Evolutionary conservation across 2,888 invertebrate species (phyloP), one percentile per base, ranked within the genome.

Genomic region (Kuschelorhynchus macadamiae): DNA sequence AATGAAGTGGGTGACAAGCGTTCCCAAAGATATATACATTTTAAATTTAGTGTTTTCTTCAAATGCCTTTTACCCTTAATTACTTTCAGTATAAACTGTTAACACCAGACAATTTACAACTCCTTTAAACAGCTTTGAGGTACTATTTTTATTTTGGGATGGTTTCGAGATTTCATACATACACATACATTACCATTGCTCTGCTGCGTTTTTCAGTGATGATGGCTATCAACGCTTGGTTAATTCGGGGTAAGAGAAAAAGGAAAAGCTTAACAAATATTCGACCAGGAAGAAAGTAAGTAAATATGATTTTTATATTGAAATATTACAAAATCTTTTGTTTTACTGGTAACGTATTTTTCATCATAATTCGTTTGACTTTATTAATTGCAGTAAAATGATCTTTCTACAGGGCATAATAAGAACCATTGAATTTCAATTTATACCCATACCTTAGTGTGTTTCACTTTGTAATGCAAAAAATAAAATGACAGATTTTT

Each of bases 101-200:
- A 67, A 56, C 62, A 67, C 57, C 65, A 49, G 67, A 62, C 56
- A 47, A 57, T 67, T 67, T 57, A 67, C 57, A 50, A 41, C 57
- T 67, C 36, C 47, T 60, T 67, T 67, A 52, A 32, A 18, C 25
- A 11, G 32, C 53, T 63, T 63, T 63, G 55, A 56, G 39, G 11
- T 25, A 47, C 63, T 62, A 62, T 62, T 62, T 62, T 53, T 52
- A 44, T 53, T 21, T 49, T 25, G 21, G 47, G 11, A 36, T 11
- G n/a, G 11, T 36, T 36, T 36, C 36, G 11, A 11, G 11, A 36
- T 36, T 36, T 12, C 25, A 25, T 7, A 25, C 25, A 25, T 25
- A 25, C 25, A 7, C n/a, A n/a, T n/a, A n/a, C n/a, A 25, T 25
- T 3, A 7, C 25, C 7, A 7, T 36, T 12, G 9, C 11, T 3